phyloP scores from a whole-genome alignment of 1,140 invertebrate genomes.

The Hestina assimilis region DNA sequence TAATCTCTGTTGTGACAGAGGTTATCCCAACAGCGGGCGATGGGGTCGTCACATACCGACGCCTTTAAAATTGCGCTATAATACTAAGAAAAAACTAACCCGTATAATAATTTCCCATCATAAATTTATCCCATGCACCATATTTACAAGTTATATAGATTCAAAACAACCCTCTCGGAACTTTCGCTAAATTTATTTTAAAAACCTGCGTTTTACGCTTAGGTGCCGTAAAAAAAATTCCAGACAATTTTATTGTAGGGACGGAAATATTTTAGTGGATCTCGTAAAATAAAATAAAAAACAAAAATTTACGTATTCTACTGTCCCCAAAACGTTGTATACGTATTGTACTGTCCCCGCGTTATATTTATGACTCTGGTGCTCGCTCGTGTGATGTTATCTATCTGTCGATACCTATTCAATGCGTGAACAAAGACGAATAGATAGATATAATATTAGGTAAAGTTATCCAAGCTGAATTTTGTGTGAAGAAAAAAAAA shows the following conservation, averaged over 20 bases:
- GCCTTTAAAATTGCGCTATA: no score
- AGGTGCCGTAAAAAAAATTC: conserved; percentile 54
- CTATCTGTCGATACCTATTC: conserved; percentile 19
- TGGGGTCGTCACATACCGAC: no score
- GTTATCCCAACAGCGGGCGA: no score
- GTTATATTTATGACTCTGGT: conserved; percentile 21
- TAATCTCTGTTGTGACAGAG: no score
- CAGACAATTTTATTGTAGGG: conserved; percentile 57
- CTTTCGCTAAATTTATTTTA: conserved; percentile 13
- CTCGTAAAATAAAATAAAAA: conserved; percentile 69
- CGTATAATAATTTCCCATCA: neutral
- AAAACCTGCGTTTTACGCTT: conserved; percentile 22
- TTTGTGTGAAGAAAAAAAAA: no score
- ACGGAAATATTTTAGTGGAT: conserved; percentile 61
- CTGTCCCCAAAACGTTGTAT: no score
- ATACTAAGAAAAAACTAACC: neutral
- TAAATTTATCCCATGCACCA: neutral
- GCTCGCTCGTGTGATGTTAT: conserved; percentile 14
- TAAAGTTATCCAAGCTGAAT: no score
- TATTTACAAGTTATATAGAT: neutral
- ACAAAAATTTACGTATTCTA: conserved; percentile 58
- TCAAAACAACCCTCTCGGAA: neutral
- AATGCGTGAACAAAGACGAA: conserved; percentile 10
- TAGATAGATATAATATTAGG: no score
- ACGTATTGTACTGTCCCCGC: conserved; percentile 48